Evolutionary conservation across 2,113 vertebrate species (phyloP).

Genomic region (Rhinolophus ferrumequinum): DNA sequence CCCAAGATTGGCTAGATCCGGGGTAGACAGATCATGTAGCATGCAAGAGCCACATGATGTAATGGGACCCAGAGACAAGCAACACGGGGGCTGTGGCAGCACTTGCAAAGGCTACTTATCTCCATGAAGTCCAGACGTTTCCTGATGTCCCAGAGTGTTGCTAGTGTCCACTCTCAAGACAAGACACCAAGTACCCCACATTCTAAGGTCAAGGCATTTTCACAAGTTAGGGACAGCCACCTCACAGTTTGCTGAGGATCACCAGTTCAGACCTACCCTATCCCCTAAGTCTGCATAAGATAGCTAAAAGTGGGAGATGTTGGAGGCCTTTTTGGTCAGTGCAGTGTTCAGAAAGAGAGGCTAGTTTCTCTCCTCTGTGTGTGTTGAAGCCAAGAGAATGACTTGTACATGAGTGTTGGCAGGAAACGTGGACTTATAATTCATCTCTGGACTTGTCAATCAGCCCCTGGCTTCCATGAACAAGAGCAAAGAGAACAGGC

Average conservation of each 20-base stretch:
- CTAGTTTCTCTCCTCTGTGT: neutral
- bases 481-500: neutral
- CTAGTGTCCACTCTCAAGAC: neutral
- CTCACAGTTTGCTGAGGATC: neutral
- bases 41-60: neutral
- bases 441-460: neutral
- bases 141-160: neutral
- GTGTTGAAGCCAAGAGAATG: neutral
- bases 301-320: neutral
- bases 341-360: neutral
- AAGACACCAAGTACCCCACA: neutral
- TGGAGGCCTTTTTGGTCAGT: neutral
- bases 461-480: neutral
- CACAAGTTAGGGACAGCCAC: neutral
- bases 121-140: neutral
- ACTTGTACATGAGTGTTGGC: neutral
- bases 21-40: neutral
- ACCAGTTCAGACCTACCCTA: neutral
- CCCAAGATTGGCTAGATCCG: neutral
- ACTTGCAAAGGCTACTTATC: neutral
- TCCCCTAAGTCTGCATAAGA: neutral
- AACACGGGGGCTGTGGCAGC: neutral
- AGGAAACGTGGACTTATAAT: neutral
- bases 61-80: neutral
- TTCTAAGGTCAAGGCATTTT: slow-evolving; percentile 13